Percentiles rank a stretch among this genome's conserved stretches.
Conservation (phyloP, 2,888 invertebrate genomes). For the Torymus tubicola region DNA sequence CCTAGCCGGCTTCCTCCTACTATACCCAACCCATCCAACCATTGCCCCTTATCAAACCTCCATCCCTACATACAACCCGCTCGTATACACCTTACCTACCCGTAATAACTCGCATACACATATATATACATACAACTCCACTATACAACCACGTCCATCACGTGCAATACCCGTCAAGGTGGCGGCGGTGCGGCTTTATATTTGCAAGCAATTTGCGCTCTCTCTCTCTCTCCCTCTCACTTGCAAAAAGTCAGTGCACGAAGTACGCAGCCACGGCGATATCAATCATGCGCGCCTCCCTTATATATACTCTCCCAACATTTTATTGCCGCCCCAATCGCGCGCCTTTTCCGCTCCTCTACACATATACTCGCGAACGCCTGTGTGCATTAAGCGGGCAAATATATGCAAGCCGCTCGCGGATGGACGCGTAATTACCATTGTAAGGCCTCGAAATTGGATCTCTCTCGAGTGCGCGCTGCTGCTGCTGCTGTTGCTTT, state of each 20-base stretch:
- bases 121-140: too few species aligned
- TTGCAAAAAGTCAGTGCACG: slow-evolving; percentile 37
- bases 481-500: neutral
- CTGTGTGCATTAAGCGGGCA: slow-evolving; percentile 60
- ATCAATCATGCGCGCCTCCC: slow-evolving; percentile 72
- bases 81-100: too few species aligned
- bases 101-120: too few species aligned
- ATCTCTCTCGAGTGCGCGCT: slow-evolving; percentile 27
- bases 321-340: slow-evolving; percentile 57
- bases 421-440: slow-evolving; percentile 63
- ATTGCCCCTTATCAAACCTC: too few species aligned
- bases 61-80: too few species aligned
- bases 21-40: too few species aligned
- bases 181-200: slow-evolving; percentile 64
- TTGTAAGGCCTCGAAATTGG: slow-evolving; percentile 50
- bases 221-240: too few species aligned
- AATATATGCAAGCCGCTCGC: slow-evolving; percentile 62
- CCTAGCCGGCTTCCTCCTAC: too few species aligned
- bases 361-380: neutral
- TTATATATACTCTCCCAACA: slow-evolving; percentile 19
- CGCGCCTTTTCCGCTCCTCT: slow-evolving; percentile 32
- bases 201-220: slow-evolving; percentile 73
- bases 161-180: neutral
- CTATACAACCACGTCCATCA: too few species aligned
- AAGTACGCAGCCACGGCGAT: slow-evolving; percentile 58